These are phyloP conservation scores for Philopotamus ludificatus DNA, from an alignment of 1,140 invertebrate species.

Conservation along the genomic window DNA sequence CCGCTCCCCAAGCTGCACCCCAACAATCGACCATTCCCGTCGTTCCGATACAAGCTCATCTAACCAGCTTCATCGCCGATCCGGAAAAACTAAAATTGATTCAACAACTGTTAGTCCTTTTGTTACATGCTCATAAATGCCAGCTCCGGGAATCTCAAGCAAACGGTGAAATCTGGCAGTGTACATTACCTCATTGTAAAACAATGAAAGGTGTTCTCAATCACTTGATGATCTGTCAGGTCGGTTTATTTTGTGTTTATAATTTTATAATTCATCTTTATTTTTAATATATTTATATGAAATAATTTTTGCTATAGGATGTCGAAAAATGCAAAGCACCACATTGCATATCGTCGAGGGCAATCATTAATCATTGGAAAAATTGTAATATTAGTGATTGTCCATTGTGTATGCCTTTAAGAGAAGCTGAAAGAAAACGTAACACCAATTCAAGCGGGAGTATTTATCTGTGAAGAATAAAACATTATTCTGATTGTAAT, in stretches of 20 bases:
- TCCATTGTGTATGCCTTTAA: constrained; percentile 95
- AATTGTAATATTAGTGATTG: constrained; percentile 94
- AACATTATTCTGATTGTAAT: background rate
- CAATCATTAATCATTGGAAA: constrained; percentile 99
- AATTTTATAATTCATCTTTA: constrained; percentile 3
- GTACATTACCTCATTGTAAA: constrained; percentile 93
- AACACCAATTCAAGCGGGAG: constrained; percentile 64
- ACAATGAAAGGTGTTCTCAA: constrained; percentile 99
- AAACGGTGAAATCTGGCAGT: constrained; percentile 78
- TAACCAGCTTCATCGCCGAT: constrained; percentile 68
- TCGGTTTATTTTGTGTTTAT: constrained; percentile 41
- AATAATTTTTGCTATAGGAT: constrained; percentile 57
- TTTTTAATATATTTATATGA: constrained; percentile 18
- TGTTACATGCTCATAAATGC: constrained; percentile 98
- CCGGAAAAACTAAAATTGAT: constrained; percentile 98
- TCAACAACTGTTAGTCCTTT: constrained; percentile 94
- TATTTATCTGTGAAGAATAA: constrained; percentile 15
- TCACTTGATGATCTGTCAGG: constrained; percentile 96
- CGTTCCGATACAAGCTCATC: constrained; percentile 46
- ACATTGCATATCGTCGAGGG: constrained; percentile 96
- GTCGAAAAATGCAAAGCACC: constrained; percentile 88
- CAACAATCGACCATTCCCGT: constrained; percentile 56
- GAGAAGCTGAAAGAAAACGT: constrained; percentile 86
- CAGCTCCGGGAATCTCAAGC: constrained; percentile 83
- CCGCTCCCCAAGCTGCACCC: constrained; percentile 67